phyloP scores from a whole-genome alignment of 2,113 vertebrate genomes.

The Mesocricetus auratus region DNA sequence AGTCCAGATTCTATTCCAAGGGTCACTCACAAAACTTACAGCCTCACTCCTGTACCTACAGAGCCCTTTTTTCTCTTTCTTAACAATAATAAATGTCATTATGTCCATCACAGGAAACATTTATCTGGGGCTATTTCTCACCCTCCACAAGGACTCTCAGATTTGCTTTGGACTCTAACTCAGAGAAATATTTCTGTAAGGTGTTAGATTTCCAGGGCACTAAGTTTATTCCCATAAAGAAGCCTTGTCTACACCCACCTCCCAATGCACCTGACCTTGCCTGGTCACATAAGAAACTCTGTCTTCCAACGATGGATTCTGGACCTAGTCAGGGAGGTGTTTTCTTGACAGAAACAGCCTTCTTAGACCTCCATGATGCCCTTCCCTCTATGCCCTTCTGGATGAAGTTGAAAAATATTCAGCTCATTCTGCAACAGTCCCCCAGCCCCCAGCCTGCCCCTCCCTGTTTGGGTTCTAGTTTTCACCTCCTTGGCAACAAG shows the following conservation, averaged over 20 bases:
- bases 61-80: not conserved
- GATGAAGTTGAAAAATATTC: not conserved
- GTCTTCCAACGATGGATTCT: not conserved
- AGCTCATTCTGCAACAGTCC: not conserved
- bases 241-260: no score
- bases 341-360: not conserved
- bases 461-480: constrained; percentile 65
- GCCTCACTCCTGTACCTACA: not conserved
- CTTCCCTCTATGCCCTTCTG: not conserved
- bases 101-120: not conserved
- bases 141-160: not conserved
- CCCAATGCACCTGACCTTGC: not conserved
- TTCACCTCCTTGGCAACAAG: constrained; percentile 63
- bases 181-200: constrained; percentile 3
- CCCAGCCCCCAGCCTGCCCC: not conserved
- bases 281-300: not conserved
- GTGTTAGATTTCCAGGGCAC: not conserved
- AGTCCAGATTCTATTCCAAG: not conserved
- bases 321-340: not conserved
- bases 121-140: constrained; percentile 12
- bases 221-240: not conserved
- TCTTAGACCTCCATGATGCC: not conserved
- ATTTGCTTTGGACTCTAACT: not conserved
- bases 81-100: not conserved
- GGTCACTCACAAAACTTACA: not conserved